Percentiles rank a stretch among this genome's conserved stretches.
These are phyloP conservation scores for Daktulosphaira vitifoliae DNA, from an alignment of 1,140 invertebrate genomes.

Conservation along the genomic window DNA sequence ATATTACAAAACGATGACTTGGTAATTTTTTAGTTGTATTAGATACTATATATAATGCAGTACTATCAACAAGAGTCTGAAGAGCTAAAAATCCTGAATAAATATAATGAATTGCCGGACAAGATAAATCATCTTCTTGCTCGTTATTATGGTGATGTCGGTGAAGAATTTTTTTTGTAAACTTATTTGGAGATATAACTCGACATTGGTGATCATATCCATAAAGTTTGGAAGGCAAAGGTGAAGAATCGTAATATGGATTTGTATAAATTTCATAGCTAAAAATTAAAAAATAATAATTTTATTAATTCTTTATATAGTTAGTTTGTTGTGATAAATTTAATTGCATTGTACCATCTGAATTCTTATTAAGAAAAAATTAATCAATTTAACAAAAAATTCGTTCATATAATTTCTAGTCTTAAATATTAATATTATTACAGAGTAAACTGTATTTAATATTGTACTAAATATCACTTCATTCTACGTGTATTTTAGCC, in stretches of 20 bases:
- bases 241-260: conserved; percentile 54
- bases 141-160: conserved; percentile 26
- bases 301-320: background rate
- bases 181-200: conserved; percentile 53
- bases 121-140: conserved; percentile 46
- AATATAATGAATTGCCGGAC: conserved; percentile 65
- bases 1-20: conserved; percentile 2
- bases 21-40: conserved; percentile 1
- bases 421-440: no score
- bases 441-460: no score
- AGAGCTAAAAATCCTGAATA: conserved; percentile 63
- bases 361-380: background rate
- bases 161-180: conserved; percentile 39
- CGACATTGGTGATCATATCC: conserved; percentile 58
- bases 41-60: conserved; percentile 54
- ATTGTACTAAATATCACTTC: no score
- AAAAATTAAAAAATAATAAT: conserved; percentile 36
- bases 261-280: conserved; percentile 64
- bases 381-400: no score
- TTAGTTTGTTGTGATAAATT: no score
- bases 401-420: no score
- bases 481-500: no score
- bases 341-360: no score
- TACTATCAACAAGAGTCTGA: conserved; percentile 60
- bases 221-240: conserved; percentile 53